A percentile compares a stretch with the other conserved stretches of the same genome.
These are phyloP conservation scores for Phrynocephalus vlangalii DNA, from an alignment of 2,797 vertebrate species.

Conservation along the genomic window DNA sequence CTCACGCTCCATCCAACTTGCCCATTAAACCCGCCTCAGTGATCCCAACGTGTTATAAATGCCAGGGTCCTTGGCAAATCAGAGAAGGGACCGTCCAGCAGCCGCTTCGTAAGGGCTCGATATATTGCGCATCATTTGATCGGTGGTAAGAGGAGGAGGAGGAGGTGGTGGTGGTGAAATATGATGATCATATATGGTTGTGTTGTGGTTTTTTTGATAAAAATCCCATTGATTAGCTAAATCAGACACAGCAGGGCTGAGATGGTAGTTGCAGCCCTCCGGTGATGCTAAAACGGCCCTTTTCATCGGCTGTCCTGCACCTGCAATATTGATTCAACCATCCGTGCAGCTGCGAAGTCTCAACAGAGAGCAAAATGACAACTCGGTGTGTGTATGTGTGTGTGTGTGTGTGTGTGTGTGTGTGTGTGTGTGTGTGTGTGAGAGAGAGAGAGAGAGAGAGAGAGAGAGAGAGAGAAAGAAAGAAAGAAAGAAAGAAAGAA, in stretches of 20 bases:
- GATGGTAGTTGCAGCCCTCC: slow-evolving; percentile 29
- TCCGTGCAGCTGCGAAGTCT: slow-evolving; percentile 64
- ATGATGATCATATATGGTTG: slow-evolving; percentile 37
- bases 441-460: neutral
- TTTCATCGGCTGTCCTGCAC: slow-evolving; percentile 42
- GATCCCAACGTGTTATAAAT: slow-evolving; percentile 54
- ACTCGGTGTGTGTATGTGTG: neutral
- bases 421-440: no score
- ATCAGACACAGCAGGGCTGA: slow-evolving; percentile 40
- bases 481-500: no score
- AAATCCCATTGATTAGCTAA: slow-evolving; percentile 37
- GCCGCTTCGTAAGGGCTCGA: slow-evolving; percentile 51
- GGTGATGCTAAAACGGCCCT: neutral
- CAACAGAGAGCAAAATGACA: slow-evolving; percentile 52
- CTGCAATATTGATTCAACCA: slow-evolving; percentile 60
- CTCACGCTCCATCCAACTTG: slow-evolving; percentile 63
- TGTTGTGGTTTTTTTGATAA: neutral
- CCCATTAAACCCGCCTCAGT: slow-evolving; percentile 63
- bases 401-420: no score
- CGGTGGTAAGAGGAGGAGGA: slow-evolving; percentile 8
- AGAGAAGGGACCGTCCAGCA: slow-evolving; percentile 50
- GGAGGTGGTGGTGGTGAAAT: slow-evolving; percentile 23
- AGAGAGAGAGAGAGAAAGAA: no score
- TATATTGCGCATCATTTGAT: slow-evolving; percentile 47
- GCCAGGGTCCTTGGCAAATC: slow-evolving; percentile 52